Evolutionary conservation across 1,140 invertebrate genomes (phyloP), one percentile per base, ranked within the genome.

Genomic region (Brachionus rotundiformis): DNA sequence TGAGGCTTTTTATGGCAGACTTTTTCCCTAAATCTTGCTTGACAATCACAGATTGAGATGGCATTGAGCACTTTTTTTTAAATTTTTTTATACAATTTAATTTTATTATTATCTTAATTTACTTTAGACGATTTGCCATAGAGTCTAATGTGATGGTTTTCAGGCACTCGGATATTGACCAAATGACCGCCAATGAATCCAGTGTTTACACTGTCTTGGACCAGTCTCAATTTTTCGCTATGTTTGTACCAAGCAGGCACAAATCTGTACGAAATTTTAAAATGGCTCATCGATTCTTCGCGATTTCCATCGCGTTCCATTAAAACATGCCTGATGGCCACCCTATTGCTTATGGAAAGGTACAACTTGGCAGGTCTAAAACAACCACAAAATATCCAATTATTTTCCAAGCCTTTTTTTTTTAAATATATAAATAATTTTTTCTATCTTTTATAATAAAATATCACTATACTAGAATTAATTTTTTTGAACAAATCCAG

Each of bases 301-400:
- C 13, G 41, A 13, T 25, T 49, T 33, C 13, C 3, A 59, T 79
- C 59, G 27, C 29, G 49, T 27, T 79, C 16, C 29, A 31, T 23
- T 31, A 59, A 23, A 39, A 59, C 49, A 41, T 59, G 33, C 47
- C 29, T 79, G 1, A 79, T 39, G 1, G 16, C 31, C 1, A 79
- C 8, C 27, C 59, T 47, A 41, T 79, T 79, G 25, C 44, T 79
- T 11, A 79, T 25, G 3, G 76, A 79, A 19, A 79, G 25, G 36
- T 31, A 63, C n/a, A 41, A n/a, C 16, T 23, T 79, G 10, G 76
- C 47, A 6, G 76, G 47, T 25, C 29, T 31, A 29, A 23, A 29
- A 5, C 76, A 79, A 4, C 31, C 76, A 25, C 76, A 79, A 41
- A 59, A 79, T 59, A 63, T 59, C 76, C 76, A 79, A 13, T 63